phyloP scores from a whole-genome alignment of 2,113 vertebrate genomes.

The Podocnemis expansa region DNA sequence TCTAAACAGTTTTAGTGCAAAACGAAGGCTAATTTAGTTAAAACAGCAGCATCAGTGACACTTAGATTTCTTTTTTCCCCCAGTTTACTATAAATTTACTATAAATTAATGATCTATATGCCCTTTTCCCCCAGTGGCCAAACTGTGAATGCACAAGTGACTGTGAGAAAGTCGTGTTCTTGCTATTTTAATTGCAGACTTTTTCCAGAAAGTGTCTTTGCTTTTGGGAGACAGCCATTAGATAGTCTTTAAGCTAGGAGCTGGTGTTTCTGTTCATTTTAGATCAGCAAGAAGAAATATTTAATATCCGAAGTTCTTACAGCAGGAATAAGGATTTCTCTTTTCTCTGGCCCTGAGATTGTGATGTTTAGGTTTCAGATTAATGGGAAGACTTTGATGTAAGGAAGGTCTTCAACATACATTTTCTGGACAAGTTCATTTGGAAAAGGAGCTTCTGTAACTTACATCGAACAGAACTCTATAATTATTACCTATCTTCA shows the following conservation, averaged over 20 bases:
- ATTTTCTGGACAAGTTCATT: not conserved
- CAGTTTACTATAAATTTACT: not conserved
- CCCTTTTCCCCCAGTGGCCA: not conserved
- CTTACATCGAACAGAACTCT: not conserved
- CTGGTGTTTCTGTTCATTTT: not conserved
- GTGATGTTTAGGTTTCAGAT: not conserved
- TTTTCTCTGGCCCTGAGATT: not conserved
- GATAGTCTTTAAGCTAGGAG: not conserved
- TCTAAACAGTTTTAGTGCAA: not conserved
- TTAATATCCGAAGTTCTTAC: not conserved
- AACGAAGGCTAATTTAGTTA: not conserved
- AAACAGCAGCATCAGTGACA: not conserved
- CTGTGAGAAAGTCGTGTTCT: not conserved
- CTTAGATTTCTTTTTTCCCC: not conserved
- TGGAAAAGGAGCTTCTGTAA: not conserved
- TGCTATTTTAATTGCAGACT: not conserved
- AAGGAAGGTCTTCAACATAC: not conserved
- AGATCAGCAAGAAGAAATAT: not conserved
- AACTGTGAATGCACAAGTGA: not conserved
- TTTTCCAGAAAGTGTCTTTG: not conserved
- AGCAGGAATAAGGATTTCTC: not conserved
- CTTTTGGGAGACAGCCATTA: not conserved
- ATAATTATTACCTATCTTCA: not conserved
- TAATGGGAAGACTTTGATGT: not conserved
- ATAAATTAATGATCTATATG: rapidly evolving